phyloP scores from a whole-genome alignment of 64 coral and sea anemone species.

The Stylophora pistillata region DNA sequence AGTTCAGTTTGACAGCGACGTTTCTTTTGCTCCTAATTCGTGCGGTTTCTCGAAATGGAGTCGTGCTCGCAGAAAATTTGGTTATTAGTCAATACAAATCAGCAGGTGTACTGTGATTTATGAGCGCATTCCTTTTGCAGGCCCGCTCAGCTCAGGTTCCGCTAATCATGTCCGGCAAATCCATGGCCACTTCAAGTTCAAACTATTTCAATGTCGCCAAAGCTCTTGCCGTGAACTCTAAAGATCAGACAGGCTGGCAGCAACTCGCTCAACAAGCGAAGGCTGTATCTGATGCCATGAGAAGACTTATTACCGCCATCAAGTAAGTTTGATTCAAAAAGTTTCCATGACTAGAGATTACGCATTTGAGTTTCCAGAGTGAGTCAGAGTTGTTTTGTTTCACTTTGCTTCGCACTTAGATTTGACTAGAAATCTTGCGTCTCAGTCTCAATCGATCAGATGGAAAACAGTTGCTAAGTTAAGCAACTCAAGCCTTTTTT shows the following conservation, averaged over 20 bases:
- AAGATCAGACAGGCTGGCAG: conserved; percentile 74
- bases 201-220: conserved; percentile 96
- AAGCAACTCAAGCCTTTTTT: no score
- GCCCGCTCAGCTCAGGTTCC: conserved; percentile 98
- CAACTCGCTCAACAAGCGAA: conserved; percentile 87
- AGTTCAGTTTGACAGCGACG: no score
- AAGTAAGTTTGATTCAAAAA: conserved; percentile 57
- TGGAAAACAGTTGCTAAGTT: no score
- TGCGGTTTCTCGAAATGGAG: no score
- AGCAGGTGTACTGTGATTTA: background rate
- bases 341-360: no score
- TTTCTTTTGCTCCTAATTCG: no score
- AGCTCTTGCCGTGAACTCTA: conserved; percentile 73
- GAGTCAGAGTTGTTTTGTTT: background rate
- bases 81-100: no score
- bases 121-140: conserved; percentile 21
- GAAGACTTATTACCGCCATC: conserved; percentile 88
- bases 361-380: background rate
- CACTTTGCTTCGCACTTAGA: no score
- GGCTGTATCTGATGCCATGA: conserved; percentile 93
- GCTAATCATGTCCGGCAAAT: conserved; percentile 94
- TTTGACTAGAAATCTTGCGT: no score
- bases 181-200: conserved; percentile 81
- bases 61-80: no score
- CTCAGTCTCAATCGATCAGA: no score